These are phyloP conservation scores for Pica pica DNA, from an alignment of 2,113 vertebrate species.

Conservation along the genomic window DNA sequence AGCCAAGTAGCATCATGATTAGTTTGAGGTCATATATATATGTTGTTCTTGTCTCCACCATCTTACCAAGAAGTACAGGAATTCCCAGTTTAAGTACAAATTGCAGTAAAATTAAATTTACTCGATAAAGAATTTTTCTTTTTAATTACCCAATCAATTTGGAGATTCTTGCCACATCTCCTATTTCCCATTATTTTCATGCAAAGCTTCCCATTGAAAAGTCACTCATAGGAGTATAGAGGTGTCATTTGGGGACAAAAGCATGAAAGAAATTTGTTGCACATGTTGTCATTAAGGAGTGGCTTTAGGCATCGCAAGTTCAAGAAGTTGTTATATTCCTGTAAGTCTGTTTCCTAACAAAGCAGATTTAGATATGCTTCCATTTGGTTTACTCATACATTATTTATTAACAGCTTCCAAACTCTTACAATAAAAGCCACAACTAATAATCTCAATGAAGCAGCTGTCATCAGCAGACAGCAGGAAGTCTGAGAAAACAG, in stretches of 20 bases:
- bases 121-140: neutral
- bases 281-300: neutral
- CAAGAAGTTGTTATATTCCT: neutral
- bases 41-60: neutral
- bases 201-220: neutral
- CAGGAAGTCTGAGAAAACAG: neutral
- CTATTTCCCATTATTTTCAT: neutral
- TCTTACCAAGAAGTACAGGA: neutral
- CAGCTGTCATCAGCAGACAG: neutral
- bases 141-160: neutral
- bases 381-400: neutral
- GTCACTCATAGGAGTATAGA: neutral
- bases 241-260: neutral
- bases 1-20: neutral
- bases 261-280: neutral
- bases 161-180: neutral
- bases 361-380: neutral
- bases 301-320: neutral
- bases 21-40: neutral
- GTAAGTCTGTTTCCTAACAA: neutral
- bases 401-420: conserved; percentile 3
- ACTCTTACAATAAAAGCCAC: neutral
- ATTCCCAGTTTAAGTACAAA: neutral
- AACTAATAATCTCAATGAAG: neutral
- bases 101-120: neutral